phyloP scores from a whole-genome alignment of 92 coral and sea anemone species.

The Phenganax marumi region DNA sequence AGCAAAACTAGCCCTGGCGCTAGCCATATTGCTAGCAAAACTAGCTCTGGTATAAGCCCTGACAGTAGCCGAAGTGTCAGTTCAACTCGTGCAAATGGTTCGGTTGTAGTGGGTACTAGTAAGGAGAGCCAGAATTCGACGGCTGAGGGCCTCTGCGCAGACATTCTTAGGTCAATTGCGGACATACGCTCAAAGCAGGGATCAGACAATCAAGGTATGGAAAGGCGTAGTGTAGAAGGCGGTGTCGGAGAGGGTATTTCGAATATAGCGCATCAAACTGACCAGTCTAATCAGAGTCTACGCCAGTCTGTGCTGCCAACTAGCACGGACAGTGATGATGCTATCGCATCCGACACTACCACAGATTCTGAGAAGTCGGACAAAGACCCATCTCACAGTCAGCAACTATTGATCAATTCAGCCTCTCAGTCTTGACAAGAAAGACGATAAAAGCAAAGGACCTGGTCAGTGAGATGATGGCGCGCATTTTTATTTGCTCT shows the following conservation, averaged over 20 bases:
- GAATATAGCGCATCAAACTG: no score
- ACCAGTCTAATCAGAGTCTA: no score
- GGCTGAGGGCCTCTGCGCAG: neutral
- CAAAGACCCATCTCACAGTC: neutral
- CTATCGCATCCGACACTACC: no score
- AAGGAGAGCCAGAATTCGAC: neutral
- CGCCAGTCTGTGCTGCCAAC: no score
- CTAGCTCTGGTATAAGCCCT: neutral
- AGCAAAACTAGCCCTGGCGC: neutral
- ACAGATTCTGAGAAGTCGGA: neutral
- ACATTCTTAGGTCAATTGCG: neutral
- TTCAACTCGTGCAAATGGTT: neutral
- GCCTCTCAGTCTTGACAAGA: neutral
- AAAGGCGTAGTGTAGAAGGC: neutral
- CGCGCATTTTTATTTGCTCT: no score
- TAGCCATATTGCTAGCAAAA: neutral
- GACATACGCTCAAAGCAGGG: neutral
- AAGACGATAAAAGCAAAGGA: neutral
- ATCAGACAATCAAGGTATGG: neutral
- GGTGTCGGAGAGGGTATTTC: no score
- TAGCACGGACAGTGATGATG: neutral
- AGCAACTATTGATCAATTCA: neutral
- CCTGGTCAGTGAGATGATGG: no score
- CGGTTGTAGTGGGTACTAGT: conserved; percentile 6
- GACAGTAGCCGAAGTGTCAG: neutral